These are phyloP conservation scores for Martes flavigula DNA, from an alignment of 2,797 vertebrate genomes.

Conservation along the genomic window DNA sequence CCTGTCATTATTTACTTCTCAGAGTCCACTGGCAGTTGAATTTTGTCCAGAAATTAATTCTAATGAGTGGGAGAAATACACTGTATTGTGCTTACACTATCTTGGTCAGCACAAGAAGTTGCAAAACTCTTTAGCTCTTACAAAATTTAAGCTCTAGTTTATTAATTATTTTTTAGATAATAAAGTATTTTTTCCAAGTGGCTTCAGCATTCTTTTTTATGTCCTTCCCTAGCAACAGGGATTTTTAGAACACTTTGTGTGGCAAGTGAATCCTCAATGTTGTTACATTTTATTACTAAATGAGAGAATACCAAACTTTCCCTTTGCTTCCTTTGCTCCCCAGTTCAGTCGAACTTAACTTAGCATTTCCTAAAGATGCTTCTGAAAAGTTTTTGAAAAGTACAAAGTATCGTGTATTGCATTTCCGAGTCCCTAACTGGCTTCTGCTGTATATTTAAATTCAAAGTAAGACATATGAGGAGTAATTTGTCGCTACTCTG, in stretches of 20 bases:
- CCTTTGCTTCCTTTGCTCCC: neutral
- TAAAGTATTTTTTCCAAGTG: neutral
- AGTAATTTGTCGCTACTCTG: neutral
- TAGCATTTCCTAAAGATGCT: neutral
- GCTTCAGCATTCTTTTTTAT: neutral
- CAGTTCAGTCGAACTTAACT: neutral
- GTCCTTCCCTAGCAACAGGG: neutral
- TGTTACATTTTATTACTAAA: neutral
- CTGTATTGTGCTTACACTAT: neutral
- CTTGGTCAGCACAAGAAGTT: neutral
- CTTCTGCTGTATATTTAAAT: neutral
- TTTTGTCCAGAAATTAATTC: neutral
- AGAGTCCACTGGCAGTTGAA: neutral
- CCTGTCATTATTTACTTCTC: neutral
- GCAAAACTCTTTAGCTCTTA: neutral
- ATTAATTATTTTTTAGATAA: neutral
- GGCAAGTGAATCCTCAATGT: neutral
- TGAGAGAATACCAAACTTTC: neutral
- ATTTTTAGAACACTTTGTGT: constrained; percentile 22
- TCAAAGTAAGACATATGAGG: neutral
- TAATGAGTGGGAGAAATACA: neutral
- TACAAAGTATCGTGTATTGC: neutral
- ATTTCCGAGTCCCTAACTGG: neutral
- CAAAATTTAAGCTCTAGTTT: neutral
- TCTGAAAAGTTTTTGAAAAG: neutral